Conservation (phyloP, 2,113 vertebrate genomes). For the Phalacrocorax pelagicus region DNA sequence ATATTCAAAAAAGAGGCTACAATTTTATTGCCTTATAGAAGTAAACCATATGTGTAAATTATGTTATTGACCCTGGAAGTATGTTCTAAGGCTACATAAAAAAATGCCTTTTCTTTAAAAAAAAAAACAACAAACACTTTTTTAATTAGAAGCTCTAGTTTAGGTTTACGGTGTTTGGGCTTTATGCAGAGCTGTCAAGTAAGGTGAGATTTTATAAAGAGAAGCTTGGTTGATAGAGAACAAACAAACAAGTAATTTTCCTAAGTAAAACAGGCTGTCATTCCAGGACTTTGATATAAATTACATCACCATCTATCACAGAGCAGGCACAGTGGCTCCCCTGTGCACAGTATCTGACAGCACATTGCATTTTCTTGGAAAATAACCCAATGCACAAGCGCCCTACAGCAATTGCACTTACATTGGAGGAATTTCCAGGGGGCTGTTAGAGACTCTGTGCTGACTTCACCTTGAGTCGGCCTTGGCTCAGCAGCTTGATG, state of each 20-base stretch:
- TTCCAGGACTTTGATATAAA: background rate
- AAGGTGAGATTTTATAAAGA: background rate
- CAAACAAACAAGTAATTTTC: background rate
- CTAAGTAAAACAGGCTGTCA: background rate
- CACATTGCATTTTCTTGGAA: background rate
- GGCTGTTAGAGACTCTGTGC: background rate
- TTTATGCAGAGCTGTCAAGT: background rate
- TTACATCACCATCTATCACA: background rate
- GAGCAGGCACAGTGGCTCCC: background rate
- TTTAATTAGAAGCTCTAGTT: background rate
- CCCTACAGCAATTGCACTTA: background rate
- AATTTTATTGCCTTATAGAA: background rate
- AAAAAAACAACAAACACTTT: too few relatives aligned
- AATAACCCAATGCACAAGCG: background rate
- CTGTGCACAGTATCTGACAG: background rate
- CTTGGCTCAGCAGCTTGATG: background rate
- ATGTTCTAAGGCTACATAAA: background rate
- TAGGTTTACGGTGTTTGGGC: background rate
- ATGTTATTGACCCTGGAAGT: background rate
- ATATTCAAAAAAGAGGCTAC: too few relatives aligned
- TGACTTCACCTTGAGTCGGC: background rate
- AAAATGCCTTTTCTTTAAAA: background rate
- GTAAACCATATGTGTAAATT: background rate
- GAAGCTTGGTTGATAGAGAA: background rate
- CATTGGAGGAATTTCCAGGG: background rate